These are phyloP conservation scores for Cyprinodon tularosa DNA, from an alignment of 2,113 vertebrate genomes.

Conservation along the genomic window DNA sequence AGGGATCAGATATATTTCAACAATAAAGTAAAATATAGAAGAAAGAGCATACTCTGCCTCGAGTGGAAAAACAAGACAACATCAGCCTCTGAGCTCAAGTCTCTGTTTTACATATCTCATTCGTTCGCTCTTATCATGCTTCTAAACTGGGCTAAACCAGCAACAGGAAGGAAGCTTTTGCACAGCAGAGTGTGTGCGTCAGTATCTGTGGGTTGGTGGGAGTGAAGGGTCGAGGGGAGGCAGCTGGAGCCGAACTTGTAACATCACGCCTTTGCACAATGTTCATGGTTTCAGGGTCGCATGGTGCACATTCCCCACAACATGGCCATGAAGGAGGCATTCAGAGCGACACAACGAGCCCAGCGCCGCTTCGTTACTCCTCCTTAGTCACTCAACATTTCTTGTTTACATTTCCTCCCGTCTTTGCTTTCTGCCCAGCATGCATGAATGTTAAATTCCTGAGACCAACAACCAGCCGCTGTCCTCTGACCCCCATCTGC, in stretches of 20 bases:
- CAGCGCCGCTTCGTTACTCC: constrained; percentile 12
- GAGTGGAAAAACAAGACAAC: constrained; percentile 7
- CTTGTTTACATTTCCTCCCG: constrained; percentile 31
- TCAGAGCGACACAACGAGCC: constrained; percentile 19
- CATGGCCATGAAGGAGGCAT: constrained; percentile 24
- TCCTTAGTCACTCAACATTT: not conserved
- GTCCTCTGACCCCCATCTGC: not conserved
- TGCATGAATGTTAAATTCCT: constrained; percentile 21
- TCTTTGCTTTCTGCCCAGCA: constrained; percentile 12
- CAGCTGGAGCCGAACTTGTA: constrained; percentile 45
- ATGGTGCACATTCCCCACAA: constrained; percentile 37
- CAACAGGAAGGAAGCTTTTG: constrained; percentile 80
- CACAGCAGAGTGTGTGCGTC: constrained; percentile 46
- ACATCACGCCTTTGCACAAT: constrained; percentile 51
- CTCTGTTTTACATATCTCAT: constrained; percentile 28
- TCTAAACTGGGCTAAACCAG: constrained; percentile 70
- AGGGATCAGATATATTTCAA: not conserved
- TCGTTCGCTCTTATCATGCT: constrained; percentile 71
- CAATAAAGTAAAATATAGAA: not conserved
- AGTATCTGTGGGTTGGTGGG: constrained; percentile 9
- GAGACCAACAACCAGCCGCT: not conserved
- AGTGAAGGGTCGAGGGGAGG: constrained; percentile 25
- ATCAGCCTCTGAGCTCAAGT: constrained; percentile 1
- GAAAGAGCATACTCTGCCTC: not conserved
- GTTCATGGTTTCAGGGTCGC: constrained; percentile 50